Base-by-base conservation (phyloP, 1,140 invertebrate species). In the Lutraria rhynchaena region DNA sequence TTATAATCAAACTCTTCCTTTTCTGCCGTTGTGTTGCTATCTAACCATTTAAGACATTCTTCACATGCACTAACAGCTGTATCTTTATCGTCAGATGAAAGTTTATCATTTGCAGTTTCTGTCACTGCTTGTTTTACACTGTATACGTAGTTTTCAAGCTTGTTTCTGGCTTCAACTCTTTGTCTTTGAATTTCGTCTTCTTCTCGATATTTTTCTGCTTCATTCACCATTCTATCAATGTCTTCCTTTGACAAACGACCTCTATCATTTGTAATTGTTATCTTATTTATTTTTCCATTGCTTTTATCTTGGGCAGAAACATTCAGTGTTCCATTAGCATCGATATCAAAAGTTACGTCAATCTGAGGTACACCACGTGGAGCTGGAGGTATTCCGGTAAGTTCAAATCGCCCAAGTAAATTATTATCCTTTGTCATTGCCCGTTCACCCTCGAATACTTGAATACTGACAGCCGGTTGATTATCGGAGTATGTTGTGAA, bases 41-140 rank as follows among this genome's bases (percentile, higher is more conserved):
- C 98, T 58, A 99, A 94, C 98, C 98, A 99, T 84, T 96, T 95
- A 89, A 99, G 96, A 74, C 96, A 96, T 85, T 98, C 97, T 86
- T 97, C 96, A 92, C 97, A 97, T 91, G 97, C 98, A 86, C 97
- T 96, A 83, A 96, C 87, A 80, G 99, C 95, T 31, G 94, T 95
- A 81, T 95, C 96, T 90, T 96, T 96, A 89, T 99, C 98, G 11
- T 94, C 92, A 69, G 96, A 96, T 7, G 95, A 94, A 85, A 99
- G 87, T 85, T 94, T 95, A 31, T 70, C 65, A 69, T 91, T 91
- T 44, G 93, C 92, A 5, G 92, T 90, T 5, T 90, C 90, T 11
- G 87, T 85, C 3, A 86, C 82, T 3, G 89, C 76, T 55, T 85
- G 81, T 51, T 81, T 83, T 17, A 86, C 73, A 35, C 61, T 83